Base-by-base conservation (phyloP, 2,888 invertebrate species). In the Spisula subtruncata region DNA sequence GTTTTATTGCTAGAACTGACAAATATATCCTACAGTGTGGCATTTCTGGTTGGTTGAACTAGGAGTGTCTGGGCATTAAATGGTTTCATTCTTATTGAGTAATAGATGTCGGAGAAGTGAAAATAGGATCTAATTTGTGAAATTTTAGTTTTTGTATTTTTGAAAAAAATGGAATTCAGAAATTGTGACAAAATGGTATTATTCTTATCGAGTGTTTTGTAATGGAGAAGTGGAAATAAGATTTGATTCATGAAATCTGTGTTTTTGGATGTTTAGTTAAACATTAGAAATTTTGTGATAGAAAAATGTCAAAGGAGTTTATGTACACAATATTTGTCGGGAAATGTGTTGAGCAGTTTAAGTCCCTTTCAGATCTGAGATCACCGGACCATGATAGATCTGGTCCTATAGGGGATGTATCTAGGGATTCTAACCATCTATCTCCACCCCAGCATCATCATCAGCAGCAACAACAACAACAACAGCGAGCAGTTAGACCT, bases 321-420 rank as follows among this genome's bases (percentile, higher is more conserved):
- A 75, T 75, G 75, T 75, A 75, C 35, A 75, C 75, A 32, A 35
- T 75, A 32, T 75, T 75, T 75, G 75, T 75, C 16, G 75, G 75
- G 18, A 75, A 75, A 75, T 75, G 75, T 35, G 75, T 75, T 35
- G 75, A 75, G 12, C 75, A 75, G 35, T 75, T 35, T 18, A 75
- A 32, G 35, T 32, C 75, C 0, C 32, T 75, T 75, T 35, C 75
- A 75, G 75, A 75, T 32, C 25, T 25, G 25, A n/a, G 25, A n/a
- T 12, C 32, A 18, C 32, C 35, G 12, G 75, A 35, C 60, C 20
- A 66, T 14, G 35, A 75, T 35, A 29, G 35, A 5, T 75, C 75
- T 66, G 25, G n/a, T 8, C 51, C 51, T 8, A 12, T 51, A n/a
- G n/a, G 25, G n/a, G 75, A 75, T 35, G 18, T 18, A 16, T 75